Conservation (phyloP, 2,113 vertebrate species). For the Azemiops feae region DNA sequence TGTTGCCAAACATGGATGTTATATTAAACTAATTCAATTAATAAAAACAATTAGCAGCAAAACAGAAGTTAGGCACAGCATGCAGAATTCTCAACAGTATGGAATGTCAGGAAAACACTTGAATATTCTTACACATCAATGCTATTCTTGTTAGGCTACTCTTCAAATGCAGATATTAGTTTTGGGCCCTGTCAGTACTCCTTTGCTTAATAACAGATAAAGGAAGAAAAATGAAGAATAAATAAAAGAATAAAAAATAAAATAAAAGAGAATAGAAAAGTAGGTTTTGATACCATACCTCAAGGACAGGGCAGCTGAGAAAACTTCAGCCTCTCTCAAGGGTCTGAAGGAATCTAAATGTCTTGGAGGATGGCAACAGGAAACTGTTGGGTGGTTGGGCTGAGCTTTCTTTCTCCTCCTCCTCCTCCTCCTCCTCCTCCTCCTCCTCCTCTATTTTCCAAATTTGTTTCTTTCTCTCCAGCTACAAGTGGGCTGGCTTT, state of each 20-base stretch:
- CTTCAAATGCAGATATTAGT: background rate
- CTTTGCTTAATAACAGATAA: background rate
- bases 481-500: slow-evolving; percentile 59
- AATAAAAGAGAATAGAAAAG: slow-evolving; percentile 6
- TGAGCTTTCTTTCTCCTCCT: slow-evolving; percentile 61
- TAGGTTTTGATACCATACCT: slow-evolving; percentile 66
- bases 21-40: background rate
- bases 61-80: slow-evolving; percentile 8
- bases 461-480: slow-evolving; percentile 60
- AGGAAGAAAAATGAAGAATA: background rate
- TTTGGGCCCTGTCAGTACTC: accelerated
- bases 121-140: background rate
- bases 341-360: slow-evolving; percentile 78
- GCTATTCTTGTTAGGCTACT: background rate
- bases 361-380: slow-evolving; percentile 77
- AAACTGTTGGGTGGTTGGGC: slow-evolving; percentile 80
- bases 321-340: slow-evolving; percentile 70
- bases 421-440: slow-evolving; percentile 64
- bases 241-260: background rate
- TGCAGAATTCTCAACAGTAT: background rate
- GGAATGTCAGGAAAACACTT: background rate
- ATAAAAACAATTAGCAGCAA: background rate
- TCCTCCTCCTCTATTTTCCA: slow-evolving; percentile 58
- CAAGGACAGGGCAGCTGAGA: slow-evolving; percentile 69
- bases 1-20: background rate